Conservation (phyloP, 2,797 vertebrate genomes). For the Macropodus opercularis region DNA sequence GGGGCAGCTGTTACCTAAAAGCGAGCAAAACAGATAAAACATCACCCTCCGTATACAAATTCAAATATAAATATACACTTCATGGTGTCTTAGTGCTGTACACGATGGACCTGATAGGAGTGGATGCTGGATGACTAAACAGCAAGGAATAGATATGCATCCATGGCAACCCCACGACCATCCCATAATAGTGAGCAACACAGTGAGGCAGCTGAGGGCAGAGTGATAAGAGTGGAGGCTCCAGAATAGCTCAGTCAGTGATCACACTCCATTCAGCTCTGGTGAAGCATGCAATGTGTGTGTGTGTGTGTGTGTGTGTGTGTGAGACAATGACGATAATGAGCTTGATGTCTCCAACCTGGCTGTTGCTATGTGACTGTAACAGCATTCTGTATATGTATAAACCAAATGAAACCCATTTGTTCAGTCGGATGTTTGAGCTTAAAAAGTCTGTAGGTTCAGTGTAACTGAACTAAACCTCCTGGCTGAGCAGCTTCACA, state of each 20-base stretch:
- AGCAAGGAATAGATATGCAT: slow-evolving; percentile 65
- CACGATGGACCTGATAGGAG: slow-evolving; percentile 55
- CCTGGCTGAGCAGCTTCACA: neutral
- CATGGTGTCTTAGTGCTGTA: too few species aligned
- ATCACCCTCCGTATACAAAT: neutral
- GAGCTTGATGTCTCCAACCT: slow-evolving; percentile 53
- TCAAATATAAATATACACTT: too few species aligned
- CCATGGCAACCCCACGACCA: slow-evolving; percentile 62
- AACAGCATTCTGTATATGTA: too few species aligned
- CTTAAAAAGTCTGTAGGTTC: too few species aligned
- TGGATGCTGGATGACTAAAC: slow-evolving; percentile 57
- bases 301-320: slow-evolving; percentile 22
- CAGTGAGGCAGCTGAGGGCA: slow-evolving; percentile 53
- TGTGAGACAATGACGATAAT: too few species aligned
- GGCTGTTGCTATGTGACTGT: slow-evolving; percentile 51
- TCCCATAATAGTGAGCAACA: slow-evolving; percentile 73
- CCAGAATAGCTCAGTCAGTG: slow-evolving; percentile 73
- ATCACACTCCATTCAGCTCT: slow-evolving; percentile 61
- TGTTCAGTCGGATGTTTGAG: neutral
- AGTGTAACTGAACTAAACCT: neutral
- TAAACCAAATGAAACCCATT: too few species aligned
- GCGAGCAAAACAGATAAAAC: neutral
- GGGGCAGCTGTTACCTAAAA: slow-evolving; percentile 74
- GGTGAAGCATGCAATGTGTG: slow-evolving; percentile 34
- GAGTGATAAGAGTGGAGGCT: slow-evolving; percentile 32